phyloP scores from a whole-genome alignment of 1,140 invertebrate genomes.

The Anoplolepis gracilipes region DNA sequence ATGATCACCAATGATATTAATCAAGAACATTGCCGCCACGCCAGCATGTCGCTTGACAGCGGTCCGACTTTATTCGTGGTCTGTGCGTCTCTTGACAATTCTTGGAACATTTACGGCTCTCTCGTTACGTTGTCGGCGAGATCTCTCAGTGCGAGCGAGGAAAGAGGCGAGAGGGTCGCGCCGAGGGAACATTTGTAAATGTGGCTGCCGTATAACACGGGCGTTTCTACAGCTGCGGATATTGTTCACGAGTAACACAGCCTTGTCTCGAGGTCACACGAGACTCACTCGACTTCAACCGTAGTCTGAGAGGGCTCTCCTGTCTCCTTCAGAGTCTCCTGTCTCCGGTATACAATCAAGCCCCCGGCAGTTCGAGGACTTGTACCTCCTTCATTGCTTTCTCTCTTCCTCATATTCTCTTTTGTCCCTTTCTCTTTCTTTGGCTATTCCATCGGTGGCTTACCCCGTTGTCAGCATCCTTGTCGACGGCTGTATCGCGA shows the following conservation, averaged over 20 bases:
- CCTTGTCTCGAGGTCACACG: slow-evolving; percentile 65
- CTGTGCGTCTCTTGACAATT: background rate
- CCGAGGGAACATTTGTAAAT: slow-evolving; percentile 49
- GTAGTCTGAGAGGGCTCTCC: slow-evolving; percentile 71
- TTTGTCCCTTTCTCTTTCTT: slow-evolving; percentile 10
- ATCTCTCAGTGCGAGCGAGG: background rate
- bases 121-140: slow-evolving; percentile 27
- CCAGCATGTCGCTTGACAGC: background rate
- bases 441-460: slow-evolving; percentile 14
- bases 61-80: background rate
- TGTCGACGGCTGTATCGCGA: slow-evolving; percentile 13
- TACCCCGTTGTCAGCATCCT: slow-evolving; percentile 25
- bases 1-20: slow-evolving; percentile 49
- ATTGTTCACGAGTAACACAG: slow-evolving; percentile 20
- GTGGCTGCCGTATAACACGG: background rate
- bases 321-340: slow-evolving; percentile 66
- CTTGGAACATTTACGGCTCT: slow-evolving; percentile 37
- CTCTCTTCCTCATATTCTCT: background rate
- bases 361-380: slow-evolving; percentile 49
- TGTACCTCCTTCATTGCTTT: slow-evolving; percentile 11
- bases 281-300: slow-evolving; percentile 69
- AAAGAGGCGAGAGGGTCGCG: background rate
- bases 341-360: slow-evolving; percentile 69
- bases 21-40: slow-evolving; percentile 43
- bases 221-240: slow-evolving; percentile 6